Evolutionary conservation across 2,888 invertebrate species (phyloP).

Genomic region (Drosophila pseudotalamancana): DNA sequence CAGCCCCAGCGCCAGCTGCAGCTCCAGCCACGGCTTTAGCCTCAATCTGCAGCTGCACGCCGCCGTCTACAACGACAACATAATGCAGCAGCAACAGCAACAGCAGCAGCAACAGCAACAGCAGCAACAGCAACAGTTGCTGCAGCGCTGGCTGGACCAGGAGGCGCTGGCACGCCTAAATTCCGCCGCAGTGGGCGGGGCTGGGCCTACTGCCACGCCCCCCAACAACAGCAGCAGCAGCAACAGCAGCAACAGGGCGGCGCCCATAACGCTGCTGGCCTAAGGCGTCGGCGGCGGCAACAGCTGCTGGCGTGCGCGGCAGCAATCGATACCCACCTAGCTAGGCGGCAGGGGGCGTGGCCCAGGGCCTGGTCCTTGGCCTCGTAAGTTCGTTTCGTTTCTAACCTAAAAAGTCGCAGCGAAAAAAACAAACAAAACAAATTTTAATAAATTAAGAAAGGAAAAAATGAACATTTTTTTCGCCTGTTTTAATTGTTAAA

Average conservation of each 20-base stretch:
- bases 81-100: slow-evolving; percentile 78
- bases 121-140: slow-evolving; percentile 41
- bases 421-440: not conserved
- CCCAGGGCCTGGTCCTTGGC: slow-evolving; percentile 52
- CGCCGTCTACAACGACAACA: slow-evolving; percentile 86
- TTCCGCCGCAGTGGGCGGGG: slow-evolving; percentile 19
- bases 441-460: slow-evolving; percentile 1
- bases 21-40: slow-evolving; percentile 81
- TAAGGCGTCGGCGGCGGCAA: slow-evolving; percentile 31
- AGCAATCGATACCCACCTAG: slow-evolving; percentile 42
- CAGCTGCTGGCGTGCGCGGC: slow-evolving; percentile 12
- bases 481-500: slow-evolving; percentile 42
- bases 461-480: no score
- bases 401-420: slow-evolving; percentile 9
- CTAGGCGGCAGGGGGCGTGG: slow-evolving; percentile 44
- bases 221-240: no score
- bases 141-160: slow-evolving; percentile 85
- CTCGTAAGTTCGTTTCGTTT: slow-evolving; percentile 46
- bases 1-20: slow-evolving; percentile 54
- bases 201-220: slow-evolving; percentile 41
- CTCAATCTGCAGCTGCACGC: slow-evolving; percentile 86
- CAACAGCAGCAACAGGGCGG: slow-evolving; percentile 24
- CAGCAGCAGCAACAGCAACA: slow-evolving; percentile 57
- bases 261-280: slow-evolving; percentile 66
- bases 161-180: slow-evolving; percentile 75